phyloP scores from a whole-genome alignment of 2,888 invertebrate genomes.

The Mongoloraphidia duomilia region DNA sequence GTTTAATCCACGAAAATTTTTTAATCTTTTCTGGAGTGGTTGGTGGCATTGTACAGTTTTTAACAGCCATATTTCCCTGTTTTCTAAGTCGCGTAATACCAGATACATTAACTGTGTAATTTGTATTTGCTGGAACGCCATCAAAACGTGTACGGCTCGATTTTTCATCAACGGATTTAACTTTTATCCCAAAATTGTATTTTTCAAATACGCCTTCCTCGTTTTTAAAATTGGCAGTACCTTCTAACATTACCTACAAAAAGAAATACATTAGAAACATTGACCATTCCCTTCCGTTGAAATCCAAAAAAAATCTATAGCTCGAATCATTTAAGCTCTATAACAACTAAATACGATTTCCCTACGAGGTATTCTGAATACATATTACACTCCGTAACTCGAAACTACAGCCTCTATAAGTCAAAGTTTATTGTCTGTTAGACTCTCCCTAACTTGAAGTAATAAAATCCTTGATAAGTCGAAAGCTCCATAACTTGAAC shows the following conservation, averaged over 20 bases:
- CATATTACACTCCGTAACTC: too few relatives aligned
- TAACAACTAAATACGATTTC: too few relatives aligned
- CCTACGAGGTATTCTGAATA: too few relatives aligned
- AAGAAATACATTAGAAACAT: constrained; percentile 1
- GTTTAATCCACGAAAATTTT: constrained; percentile 44
- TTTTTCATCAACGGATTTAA: constrained; percentile 38
- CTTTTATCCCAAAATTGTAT: constrained; percentile 44
- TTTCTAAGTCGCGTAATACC: constrained; percentile 64
- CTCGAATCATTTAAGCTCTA: too few relatives aligned
- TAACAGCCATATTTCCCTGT: constrained; percentile 49
- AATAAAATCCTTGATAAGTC: too few relatives aligned
- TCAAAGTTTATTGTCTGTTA: too few relatives aligned
- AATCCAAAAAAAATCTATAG: background rate
- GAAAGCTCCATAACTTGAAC: too few relatives aligned
- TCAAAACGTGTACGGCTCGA: constrained; percentile 41
- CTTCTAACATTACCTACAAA: constrained; percentile 32
- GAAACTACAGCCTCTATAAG: too few relatives aligned
- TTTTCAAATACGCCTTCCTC: constrained; percentile 33
- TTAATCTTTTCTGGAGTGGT: constrained; percentile 52
- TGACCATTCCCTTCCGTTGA: background rate
- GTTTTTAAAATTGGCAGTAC: constrained; percentile 38
- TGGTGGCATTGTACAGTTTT: constrained; percentile 53
- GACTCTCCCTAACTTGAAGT: too few relatives aligned
- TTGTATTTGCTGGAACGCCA: constrained; percentile 66
- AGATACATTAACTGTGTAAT: constrained; percentile 63